Evolutionary conservation across 2,113 vertebrate species (phyloP).

Genomic region (Shinisaurus crocodilurus): DNA sequence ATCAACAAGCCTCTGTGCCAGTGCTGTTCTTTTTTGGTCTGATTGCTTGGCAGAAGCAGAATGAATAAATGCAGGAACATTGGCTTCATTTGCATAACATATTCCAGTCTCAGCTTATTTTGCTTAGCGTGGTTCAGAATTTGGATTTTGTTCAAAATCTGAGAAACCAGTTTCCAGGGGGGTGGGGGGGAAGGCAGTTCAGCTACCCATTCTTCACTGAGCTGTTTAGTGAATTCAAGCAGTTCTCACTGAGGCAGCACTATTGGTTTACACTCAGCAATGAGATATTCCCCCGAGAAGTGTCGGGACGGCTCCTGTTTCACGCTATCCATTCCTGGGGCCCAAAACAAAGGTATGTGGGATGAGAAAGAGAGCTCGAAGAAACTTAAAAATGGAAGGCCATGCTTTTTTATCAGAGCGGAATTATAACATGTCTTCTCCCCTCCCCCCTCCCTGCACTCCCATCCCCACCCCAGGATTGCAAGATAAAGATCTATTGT

Average conservation of each 20-base stretch:
- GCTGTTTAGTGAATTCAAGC: slow-evolving; percentile 35
- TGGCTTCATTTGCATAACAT: background rate
- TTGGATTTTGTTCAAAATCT: background rate
- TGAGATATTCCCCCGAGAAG: slow-evolving; percentile 44
- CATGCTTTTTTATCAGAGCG: slow-evolving; percentile 58
- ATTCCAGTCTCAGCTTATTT: background rate
- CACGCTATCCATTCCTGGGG: slow-evolving; percentile 49
- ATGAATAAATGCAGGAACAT: background rate
- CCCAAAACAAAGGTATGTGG: slow-evolving; percentile 62
- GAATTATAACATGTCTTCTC: slow-evolving; percentile 62
- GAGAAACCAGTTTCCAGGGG: background rate
- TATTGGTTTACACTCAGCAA: slow-evolving; percentile 59
- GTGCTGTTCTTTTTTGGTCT: background rate
- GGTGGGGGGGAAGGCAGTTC: background rate
- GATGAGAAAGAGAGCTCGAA: slow-evolving; percentile 61
- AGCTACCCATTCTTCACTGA: background rate
- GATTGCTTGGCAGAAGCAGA: background rate
- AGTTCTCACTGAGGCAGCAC: slow-evolving; percentile 57
- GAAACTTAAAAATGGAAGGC: slow-evolving; percentile 64
- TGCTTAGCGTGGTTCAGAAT: background rate
- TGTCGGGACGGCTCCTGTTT: slow-evolving; percentile 33
- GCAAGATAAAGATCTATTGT: slow-evolving; percentile 65
- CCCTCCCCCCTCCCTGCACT: background rate
- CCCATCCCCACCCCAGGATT: background rate
- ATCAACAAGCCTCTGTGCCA: background rate